Evolutionary conservation across 2,888 invertebrate species (phyloP), one percentile per base, ranked within the genome.

Genomic region (Leptinotarsa tumamoca): DNA sequence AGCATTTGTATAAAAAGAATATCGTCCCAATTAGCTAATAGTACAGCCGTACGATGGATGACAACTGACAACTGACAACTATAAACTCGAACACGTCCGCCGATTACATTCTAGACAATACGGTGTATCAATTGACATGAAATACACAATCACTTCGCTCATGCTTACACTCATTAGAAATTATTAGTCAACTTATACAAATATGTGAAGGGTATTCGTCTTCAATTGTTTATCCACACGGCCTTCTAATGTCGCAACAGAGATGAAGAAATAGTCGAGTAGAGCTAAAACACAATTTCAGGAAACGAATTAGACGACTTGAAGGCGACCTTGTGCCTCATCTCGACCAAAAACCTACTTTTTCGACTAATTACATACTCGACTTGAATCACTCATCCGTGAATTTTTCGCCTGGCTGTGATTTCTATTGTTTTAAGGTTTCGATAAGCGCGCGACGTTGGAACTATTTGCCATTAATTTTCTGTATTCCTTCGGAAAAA

Each of bases 401-500:
- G 14, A 15, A 58, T 58, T 58, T 58, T 23, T 4, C 21, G 23
- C 23, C 23, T 21, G 4, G n/a, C 10, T 4, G 17, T 14, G 23
- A 23, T 23, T 18, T 58, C 23, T 58, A 58, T 58, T 27, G 58
- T 58, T 14, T 58, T 23, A 23, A 58, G 1, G 14, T 17, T 27
- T 15, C 58, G 23, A 23, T 58, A 58, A 23, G 14, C 50, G 50
- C 50, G 21, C 33, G n/a, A 69, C 4, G 3, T 15, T 69, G 69
- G 23, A 50, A 68, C 51, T 27, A n/a, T 54, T 51, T 51, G 17
- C 52, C 49, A 49, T 33, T 68, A 52, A 52, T 54, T 52, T 3
- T 63, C n/a, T 18, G 33, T 33, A 63, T n/a, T 63, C n/a, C 63
- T 33, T 63, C n/a, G 33, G 52, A 66, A 72, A 52, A 66, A 52